Evolutionary conservation across 2,797 vertebrate species (phyloP), one percentile per base, ranked within the genome.

Genomic region (Salmo trutta): DNA sequence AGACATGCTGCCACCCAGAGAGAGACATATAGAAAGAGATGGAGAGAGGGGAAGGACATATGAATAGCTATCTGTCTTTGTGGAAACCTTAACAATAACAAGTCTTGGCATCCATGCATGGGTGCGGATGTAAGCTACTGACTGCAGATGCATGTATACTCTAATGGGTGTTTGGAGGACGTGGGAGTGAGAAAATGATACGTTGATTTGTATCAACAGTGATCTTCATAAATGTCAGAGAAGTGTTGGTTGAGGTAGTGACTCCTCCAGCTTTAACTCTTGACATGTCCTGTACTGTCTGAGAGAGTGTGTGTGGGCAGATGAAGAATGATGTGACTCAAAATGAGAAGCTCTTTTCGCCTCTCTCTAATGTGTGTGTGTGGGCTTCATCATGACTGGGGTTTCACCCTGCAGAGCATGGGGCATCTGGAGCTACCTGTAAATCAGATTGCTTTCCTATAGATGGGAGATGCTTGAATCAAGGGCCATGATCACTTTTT

Each of bases 261-360:
- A 78, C 79, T 16, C 64, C 71, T 83, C 77, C 65, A 51, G 74
- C 66, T 78, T 72, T 71, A 68, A 52, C 19, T 65, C 73, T 86
- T 67, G 73, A 27, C 75, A 75, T 68, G 66, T 51, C 14, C 19
- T 83, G 36, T 86, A 74, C 65, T 76, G 17, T 7, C 71, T 79
- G 41, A 81, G 74, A 88, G 77, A 85, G 77, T 72, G 85, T 75
- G 88, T 88, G 90, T 90, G 90, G 92, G 92, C 89, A 92, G 92
- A 90, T 83, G 87, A 92, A 91, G 87, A 83, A 81, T 80, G 85
- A 85, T 88, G 87, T 94, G 94, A 94, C 89, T 94, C 93, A 94
- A 92, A 92, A 86, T 88, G 92, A 94, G 91, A 94, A 91, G 89
- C 91, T 87, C 90, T 92, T 87, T 91, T 88, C 87, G 91, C 89